Evolutionary conservation across 2,888 invertebrate genomes (phyloP).

Genomic region (Synanthedon tipuliformis): DNA sequence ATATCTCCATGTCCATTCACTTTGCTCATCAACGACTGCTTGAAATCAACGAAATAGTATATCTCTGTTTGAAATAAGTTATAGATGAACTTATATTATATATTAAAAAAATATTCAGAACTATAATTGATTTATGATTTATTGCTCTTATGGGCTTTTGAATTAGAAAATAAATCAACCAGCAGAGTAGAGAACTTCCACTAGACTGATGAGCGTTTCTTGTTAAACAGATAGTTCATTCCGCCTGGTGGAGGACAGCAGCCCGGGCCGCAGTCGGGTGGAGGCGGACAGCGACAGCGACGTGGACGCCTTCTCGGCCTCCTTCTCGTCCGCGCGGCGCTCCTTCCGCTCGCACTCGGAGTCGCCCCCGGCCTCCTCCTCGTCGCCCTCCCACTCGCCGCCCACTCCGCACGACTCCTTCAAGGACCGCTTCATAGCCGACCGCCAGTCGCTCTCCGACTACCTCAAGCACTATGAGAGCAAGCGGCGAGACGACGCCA

Average conservation of each 20-base stretch:
- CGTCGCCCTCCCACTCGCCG: conserved; percentile 4
- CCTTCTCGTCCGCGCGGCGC: conserved; percentile 7
- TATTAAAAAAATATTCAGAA: too few relatives aligned
- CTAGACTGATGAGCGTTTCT: too few relatives aligned
- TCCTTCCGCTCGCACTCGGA: conserved; percentile 13
- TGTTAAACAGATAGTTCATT: conserved; percentile 1
- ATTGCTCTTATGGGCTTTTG: too few relatives aligned
- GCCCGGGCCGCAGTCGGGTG: neutral
- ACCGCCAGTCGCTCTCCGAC: conserved; percentile 18
- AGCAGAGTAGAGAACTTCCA: too few relatives aligned
- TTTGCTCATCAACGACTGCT: too few relatives aligned
- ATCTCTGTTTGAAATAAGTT: too few relatives aligned
- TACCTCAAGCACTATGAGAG: conserved; percentile 17
- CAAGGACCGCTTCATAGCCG: conserved; percentile 33
- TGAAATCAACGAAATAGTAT: too few relatives aligned
- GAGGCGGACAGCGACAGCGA: neutral
- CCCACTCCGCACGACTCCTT: conserved; percentile 6
- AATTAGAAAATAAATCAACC: too few relatives aligned
- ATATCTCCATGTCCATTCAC: too few relatives aligned
- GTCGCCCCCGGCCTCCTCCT: conserved; percentile 14
- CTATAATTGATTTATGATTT: too few relatives aligned
- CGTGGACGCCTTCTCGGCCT: neutral
- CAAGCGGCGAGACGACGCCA: conserved; percentile 56
- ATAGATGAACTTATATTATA: too few relatives aligned
- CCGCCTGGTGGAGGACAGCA: neutral